Evolutionary conservation across 2,113 vertebrate genomes (phyloP).

Genomic region (Syrmaticus mikado): DNA sequence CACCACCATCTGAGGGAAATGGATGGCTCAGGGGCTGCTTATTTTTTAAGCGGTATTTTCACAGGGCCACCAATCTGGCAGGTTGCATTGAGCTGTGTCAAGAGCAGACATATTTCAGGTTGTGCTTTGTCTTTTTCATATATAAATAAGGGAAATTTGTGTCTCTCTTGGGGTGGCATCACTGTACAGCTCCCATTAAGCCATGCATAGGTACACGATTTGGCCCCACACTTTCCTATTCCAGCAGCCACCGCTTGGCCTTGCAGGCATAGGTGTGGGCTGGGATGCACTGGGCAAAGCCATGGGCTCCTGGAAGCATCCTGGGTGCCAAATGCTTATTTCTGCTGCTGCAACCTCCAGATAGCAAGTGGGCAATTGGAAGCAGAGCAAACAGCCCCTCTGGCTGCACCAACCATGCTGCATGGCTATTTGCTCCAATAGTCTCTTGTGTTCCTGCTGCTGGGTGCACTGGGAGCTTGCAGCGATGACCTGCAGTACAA

Average conservation of each 20-base stretch:
- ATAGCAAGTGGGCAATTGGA: neutral
- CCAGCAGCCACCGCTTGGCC: accelerated
- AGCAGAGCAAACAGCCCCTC: neutral
- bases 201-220: accelerated
- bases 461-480: neutral
- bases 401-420: neutral
- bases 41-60: accelerated
- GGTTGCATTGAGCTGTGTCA: neutral
- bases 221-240: neutral
- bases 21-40: neutral
- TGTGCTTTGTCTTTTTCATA: accelerated
- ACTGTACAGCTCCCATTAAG: accelerated
- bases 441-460: neutral
- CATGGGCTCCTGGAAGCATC: neutral
- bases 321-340: neutral
- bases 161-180: neutral
- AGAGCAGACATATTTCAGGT: neutral
- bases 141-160: neutral
- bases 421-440: neutral
- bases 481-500: neutral
- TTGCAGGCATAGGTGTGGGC: accelerated
- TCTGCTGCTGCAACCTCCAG: neutral
- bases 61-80: accelerated
- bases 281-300: neutral
- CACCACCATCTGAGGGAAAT: neutral